A percentile compares a stretch with the other conserved stretches of the same genome.
These are phyloP conservation scores for Hyperoplus immaculatus DNA, from an alignment of 2,797 vertebrate species.

Conservation along the genomic window DNA sequence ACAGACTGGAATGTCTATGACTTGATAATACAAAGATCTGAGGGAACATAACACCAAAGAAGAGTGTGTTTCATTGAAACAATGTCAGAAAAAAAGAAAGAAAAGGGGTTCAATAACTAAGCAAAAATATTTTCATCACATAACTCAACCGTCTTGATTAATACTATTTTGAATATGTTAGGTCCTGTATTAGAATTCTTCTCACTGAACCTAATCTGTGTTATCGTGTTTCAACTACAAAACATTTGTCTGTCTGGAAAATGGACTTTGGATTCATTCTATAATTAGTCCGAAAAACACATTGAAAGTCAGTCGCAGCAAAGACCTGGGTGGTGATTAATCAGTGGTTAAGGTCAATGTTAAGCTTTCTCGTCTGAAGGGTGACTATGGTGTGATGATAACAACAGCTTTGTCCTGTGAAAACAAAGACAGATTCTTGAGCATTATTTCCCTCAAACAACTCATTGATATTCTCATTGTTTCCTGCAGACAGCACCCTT, in stretches of 20 bases:
- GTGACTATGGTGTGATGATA: slow-evolving; percentile 3
- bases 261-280: slow-evolving; percentile 1
- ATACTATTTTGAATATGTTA: neutral
- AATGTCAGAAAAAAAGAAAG: neutral
- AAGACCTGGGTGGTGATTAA: slow-evolving; percentile 26
- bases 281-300: neutral
- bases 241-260: slow-evolving; percentile 15
- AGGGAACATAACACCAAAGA: neutral
- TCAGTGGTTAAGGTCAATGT: slow-evolving; percentile 27
- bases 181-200: neutral
- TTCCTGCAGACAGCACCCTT: slow-evolving; percentile 29
- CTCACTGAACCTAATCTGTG: neutral
- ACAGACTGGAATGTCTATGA: no score
- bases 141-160: neutral
- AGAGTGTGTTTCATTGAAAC: neutral
- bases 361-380: slow-evolving; percentile 25
- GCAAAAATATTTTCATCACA: neutral
- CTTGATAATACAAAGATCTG: neutral
- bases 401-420: slow-evolving; percentile 23
- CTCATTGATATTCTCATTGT: slow-evolving; percentile 44
- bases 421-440: slow-evolving; percentile 26
- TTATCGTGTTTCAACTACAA: neutral
- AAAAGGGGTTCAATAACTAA: neutral
- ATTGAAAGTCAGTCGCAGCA: neutral
- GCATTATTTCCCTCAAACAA: slow-evolving; percentile 1